Conservation (phyloP, 2,113 vertebrate species). For the Tiliqua scincoides region DNA sequence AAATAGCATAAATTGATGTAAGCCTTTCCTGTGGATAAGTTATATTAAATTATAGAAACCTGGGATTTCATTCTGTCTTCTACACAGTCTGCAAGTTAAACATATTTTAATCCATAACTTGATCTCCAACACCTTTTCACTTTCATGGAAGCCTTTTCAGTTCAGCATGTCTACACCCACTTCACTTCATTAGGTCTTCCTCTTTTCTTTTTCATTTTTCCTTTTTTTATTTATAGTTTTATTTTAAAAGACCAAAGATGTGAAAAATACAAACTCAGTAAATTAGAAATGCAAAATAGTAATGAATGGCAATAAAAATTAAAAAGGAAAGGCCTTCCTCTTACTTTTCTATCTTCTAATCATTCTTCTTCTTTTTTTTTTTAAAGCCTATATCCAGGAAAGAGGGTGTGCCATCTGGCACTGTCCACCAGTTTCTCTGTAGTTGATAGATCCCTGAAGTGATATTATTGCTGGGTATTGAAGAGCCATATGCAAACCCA, state of each 20-base stretch:
- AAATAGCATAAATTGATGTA: constrained; percentile 49
- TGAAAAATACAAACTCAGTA: too few relatives aligned
- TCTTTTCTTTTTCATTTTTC: too few relatives aligned
- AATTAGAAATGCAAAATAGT: too few relatives aligned
- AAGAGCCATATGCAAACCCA: background rate
- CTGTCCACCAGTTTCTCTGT: background rate
- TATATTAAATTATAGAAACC: constrained; percentile 22
- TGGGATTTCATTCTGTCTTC: constrained; percentile 34
- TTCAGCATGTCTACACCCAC: background rate
- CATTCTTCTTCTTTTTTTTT: background rate
- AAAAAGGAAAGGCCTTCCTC: too few relatives aligned
- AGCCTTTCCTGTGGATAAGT: constrained; percentile 24
- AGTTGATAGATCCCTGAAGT: too few relatives aligned
- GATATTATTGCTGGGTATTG: background rate
- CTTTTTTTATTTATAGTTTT: background rate
- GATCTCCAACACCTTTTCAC: background rate
- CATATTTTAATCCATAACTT: background rate
- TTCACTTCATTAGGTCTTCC: background rate
- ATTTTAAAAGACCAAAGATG: too few relatives aligned
- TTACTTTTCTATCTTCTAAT: background rate
- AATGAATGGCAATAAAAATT: too few relatives aligned
- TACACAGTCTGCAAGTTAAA: constrained; percentile 26
- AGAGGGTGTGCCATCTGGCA: background rate
- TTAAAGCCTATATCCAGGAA: background rate
- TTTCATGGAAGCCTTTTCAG: background rate